Conservation (phyloP, 2,113 vertebrate genomes). For the Periophthalmodon schlosseri region DNA sequence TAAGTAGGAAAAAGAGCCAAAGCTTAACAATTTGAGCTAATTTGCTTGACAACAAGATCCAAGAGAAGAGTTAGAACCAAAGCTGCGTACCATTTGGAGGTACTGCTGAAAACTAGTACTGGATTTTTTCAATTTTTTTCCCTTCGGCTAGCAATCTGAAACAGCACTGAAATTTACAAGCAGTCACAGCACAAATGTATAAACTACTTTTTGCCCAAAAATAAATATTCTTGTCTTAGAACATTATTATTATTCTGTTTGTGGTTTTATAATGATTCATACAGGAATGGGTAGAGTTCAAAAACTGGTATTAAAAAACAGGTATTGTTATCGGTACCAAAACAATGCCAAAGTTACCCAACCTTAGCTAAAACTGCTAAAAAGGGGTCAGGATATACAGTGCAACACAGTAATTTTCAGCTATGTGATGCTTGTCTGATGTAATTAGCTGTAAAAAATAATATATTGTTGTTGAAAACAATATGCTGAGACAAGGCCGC, state of each 20-base stretch:
- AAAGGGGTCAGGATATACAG: not conserved
- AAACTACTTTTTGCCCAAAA: not conserved
- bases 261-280: not conserved
- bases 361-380: not conserved
- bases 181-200: not conserved
- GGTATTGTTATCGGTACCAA: not conserved
- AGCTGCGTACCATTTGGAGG: not conserved
- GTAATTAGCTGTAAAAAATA: conserved; percentile 34
- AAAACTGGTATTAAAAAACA: not conserved
- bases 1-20: not conserved
- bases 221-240: not conserved
- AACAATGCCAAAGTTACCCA: not conserved
- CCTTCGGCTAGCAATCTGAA: no score
- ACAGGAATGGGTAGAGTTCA: not conserved
- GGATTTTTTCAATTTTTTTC: no score
- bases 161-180: not conserved
- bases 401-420: not conserved
- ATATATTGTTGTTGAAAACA: not conserved
- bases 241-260: not conserved
- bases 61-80: not conserved
- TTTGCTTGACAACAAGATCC: not conserved
- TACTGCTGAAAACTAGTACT: no score
- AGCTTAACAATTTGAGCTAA: not conserved
- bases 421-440: conserved; percentile 5
- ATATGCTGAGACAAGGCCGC: conserved; percentile 9